phyloP scores from a whole-genome alignment of 2,797 vertebrate species.

The Anabacerthia variegaticeps region DNA sequence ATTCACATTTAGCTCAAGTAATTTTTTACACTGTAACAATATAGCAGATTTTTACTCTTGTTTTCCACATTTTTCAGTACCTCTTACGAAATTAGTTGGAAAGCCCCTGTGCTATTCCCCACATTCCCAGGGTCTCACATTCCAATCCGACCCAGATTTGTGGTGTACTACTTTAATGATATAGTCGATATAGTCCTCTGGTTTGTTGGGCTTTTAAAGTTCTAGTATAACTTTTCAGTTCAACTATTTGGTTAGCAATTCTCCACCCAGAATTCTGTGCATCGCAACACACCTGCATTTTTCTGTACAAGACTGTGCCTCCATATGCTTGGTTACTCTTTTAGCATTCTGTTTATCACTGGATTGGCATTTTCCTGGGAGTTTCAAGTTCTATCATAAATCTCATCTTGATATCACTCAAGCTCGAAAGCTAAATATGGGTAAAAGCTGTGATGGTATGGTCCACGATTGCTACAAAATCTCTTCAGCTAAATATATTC shows the following conservation, averaged over 20 bases:
- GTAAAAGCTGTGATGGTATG: neutral
- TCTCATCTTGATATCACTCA: neutral
- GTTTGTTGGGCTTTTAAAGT: rapidly evolving
- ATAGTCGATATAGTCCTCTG: too few relatives aligned
- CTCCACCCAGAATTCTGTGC: neutral
- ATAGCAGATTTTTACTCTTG: neutral
- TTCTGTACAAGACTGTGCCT: neutral
- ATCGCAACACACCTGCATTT: neutral
- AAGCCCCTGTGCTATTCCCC: neutral
- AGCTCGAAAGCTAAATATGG: neutral
- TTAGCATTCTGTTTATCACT: neutral
- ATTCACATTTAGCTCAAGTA: neutral
- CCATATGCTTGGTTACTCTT: neutral
- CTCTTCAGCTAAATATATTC: neutral
- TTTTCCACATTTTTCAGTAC: neutral
- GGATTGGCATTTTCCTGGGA: neutral
- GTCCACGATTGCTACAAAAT: neutral
- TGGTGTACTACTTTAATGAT: neutral
- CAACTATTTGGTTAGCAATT: neutral
- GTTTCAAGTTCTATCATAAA: neutral
- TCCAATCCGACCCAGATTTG: neutral
- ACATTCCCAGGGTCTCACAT: neutral
- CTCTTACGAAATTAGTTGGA: neutral
- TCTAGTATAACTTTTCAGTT: neutral
- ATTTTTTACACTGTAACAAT: neutral